Evolutionary conservation across 2,888 invertebrate genomes (phyloP).

Genomic region (Tolmerus cingulatus): DNA sequence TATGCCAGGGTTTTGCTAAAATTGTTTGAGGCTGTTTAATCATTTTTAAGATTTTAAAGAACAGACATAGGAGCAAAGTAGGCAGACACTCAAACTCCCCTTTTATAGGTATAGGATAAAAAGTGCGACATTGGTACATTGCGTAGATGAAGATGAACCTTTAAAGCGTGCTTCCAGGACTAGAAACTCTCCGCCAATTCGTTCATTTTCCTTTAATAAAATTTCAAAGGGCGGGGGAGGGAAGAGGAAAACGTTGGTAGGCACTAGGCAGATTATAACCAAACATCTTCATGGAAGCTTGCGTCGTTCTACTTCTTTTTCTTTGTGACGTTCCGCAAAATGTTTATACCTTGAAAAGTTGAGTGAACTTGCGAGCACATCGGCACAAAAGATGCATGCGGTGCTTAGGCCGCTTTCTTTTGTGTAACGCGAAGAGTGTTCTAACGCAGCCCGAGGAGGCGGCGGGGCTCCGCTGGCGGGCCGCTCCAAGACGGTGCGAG

Average conservation of each 20-base stretch:
- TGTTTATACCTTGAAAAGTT: conserved; percentile 14
- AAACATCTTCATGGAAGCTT: background rate
- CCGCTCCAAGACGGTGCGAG: background rate
- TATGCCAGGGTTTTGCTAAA: too few species aligned
- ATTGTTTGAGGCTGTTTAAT: too few species aligned
- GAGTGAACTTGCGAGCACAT: background rate
- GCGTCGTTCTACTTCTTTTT: background rate
- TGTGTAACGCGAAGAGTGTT: background rate
- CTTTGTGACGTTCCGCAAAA: background rate
- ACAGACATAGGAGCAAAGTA: too few species aligned
- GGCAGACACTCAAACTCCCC: too few species aligned
- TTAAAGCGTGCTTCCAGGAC: background rate
- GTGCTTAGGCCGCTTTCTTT: background rate
- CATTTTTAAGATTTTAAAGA: too few species aligned
- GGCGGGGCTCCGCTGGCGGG: background rate
- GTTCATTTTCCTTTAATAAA: background rate
- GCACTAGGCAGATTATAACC: background rate
- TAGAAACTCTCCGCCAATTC: background rate
- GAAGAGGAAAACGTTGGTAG: background rate
- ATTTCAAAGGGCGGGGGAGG: background rate
- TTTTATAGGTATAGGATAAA: background rate
- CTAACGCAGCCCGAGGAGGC: background rate
- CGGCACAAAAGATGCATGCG: background rate
- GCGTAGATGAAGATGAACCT: background rate
- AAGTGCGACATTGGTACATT: background rate